phyloP scores from a whole-genome alignment of 1,140 invertebrate genomes.

The Leptonema lineaticorne region DNA sequence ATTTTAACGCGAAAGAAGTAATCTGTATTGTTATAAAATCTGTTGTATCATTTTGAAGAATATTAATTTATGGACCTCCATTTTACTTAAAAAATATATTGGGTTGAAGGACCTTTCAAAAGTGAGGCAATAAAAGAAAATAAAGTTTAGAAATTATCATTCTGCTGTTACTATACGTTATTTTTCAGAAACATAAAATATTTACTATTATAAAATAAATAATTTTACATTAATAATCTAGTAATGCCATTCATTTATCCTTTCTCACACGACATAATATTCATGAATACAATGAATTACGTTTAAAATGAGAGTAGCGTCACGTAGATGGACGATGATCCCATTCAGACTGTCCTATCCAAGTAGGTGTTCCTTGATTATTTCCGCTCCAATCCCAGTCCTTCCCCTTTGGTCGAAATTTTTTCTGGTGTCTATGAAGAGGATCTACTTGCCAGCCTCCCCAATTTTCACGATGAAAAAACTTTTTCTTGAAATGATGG shows the following conservation, averaged over 20 bases:
- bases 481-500: slow-evolving; percentile 79
- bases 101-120: not conserved
- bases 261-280: slow-evolving; percentile 9
- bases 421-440: slow-evolving; percentile 45
- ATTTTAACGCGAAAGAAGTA: too few species aligned
- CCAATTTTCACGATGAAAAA: slow-evolving; percentile 69
- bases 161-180: not conserved
- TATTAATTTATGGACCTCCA: too few species aligned
- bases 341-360: slow-evolving; percentile 32
- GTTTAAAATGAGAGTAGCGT: slow-evolving; percentile 24
- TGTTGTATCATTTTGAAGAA: too few species aligned
- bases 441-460: slow-evolving; percentile 54
- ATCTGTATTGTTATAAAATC: too few species aligned
- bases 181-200: not conserved
- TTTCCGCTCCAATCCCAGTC: slow-evolving; percentile 68
- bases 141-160: not conserved
- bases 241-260: not conserved
- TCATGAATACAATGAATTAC: not conserved
- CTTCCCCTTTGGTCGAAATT: slow-evolving; percentile 68
- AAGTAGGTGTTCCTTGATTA: slow-evolving; percentile 43
- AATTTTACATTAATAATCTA: too few species aligned
- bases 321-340: slow-evolving; percentile 36
- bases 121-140: slow-evolving; percentile 20
- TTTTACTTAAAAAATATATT: too few species aligned
- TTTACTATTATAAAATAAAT: too few species aligned